These are phyloP conservation scores for Agriopis marginaria DNA, from an alignment of 2,888 invertebrate genomes.

Conservation along the genomic window DNA sequence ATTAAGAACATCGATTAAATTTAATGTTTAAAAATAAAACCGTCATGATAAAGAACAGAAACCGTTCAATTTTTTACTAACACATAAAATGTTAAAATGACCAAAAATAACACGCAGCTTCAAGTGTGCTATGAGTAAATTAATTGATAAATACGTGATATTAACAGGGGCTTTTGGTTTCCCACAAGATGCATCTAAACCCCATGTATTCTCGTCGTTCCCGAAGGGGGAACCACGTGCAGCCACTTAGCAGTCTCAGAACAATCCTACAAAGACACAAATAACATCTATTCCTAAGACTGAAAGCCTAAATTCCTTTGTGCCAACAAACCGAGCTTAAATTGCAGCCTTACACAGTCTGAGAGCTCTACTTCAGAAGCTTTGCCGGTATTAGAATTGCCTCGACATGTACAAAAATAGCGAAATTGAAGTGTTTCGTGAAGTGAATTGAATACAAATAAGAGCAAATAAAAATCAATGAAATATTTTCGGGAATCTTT, in stretches of 20 bases:
- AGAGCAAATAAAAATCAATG: constrained; percentile 57
- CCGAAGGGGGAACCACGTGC: constrained; percentile 76
- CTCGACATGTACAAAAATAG: constrained; percentile 81
- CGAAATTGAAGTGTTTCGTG: constrained; percentile 73
- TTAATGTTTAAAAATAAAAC: no score
- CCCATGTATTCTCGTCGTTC: constrained; percentile 69
- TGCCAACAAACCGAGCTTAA: constrained; percentile 57
- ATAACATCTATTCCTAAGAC: constrained; percentile 54
- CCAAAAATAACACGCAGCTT: constrained; percentile 42
- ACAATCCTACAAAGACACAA: constrained; percentile 64
- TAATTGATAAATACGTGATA: constrained; percentile 78
- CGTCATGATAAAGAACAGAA: no score
- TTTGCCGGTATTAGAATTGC: constrained; percentile 78
- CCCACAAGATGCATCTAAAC: constrained; percentile 79
- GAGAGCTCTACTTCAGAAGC: constrained; percentile 78
- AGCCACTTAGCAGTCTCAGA: constrained; percentile 79
- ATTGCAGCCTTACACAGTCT: constrained; percentile 73
- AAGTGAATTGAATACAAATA: constrained; percentile 70
- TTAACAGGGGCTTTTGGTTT: constrained; percentile 72
- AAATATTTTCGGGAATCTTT: constrained; percentile 49
- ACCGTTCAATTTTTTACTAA: not conserved
- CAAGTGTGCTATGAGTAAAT: constrained; percentile 68
- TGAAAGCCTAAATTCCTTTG: constrained; percentile 72
- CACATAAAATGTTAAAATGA: not conserved
- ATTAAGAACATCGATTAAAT: no score